Base-by-base conservation (phyloP, 2,888 invertebrate genomes). In the Lithophane socia region DNA sequence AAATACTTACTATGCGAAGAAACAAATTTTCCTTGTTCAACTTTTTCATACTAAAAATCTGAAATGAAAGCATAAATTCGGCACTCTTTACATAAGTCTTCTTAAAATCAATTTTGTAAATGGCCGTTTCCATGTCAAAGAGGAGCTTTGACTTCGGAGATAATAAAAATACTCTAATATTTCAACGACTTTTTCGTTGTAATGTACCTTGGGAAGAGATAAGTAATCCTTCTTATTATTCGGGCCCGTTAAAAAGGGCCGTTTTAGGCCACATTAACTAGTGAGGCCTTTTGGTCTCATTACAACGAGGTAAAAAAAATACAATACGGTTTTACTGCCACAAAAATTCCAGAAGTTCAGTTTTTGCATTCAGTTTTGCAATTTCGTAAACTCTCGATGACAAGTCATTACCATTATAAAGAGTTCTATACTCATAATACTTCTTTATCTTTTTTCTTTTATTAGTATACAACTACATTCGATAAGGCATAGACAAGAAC, bases 71-170 rank as follows among this genome's bases (percentile, higher is more conserved):
- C 47, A 73, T 66, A 68, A 82, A 82, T 70, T 71, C 21, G 21
- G 37, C 61, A 37, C 37, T 86, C 18, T 65, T 49, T 67, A 60
- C 64, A 61, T 54, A 58, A 65, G 56, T 72, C 56, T 64, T 60
- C 83, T 76, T 77, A 76, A 76, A 82, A 86, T 86, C 67, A 77
- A 86, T 86, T 82, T 83, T 68, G 54, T 82, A 82, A 82, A 83
- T 86, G 86, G 77, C 71, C 60, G 37, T 72, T 69, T 68, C 37
- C 21, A 61, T 77, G 71, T 77, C 83, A 82, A 77, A 76, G 42
- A 44, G 7, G 58, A 68, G 52, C 77, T 76, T 76, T 82, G 49
- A 61, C 64, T 64, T 54, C n/a, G 18, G 16, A 72, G 71, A 71
- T 86, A 77, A 76, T 76, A 82, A 82, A 82, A 82, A 70, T 60